Evolutionary conservation across 2,888 invertebrate genomes (phyloP), one percentile per base, ranked within the genome.

Genomic region (Myopa testacea): DNA sequence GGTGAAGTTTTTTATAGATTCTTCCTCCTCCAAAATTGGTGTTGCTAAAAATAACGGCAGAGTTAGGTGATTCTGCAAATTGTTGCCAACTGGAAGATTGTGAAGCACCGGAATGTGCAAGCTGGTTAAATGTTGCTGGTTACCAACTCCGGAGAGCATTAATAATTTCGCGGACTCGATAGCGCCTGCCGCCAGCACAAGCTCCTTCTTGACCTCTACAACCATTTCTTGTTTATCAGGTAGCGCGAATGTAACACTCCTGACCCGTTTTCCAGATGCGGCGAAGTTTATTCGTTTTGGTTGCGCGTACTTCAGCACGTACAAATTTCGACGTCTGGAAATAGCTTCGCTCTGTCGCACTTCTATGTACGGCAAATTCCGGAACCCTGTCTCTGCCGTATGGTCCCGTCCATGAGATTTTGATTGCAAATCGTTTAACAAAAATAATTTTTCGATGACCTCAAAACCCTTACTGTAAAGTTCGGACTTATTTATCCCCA

Each of bases 41-140:
- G 92, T 88, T 34, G 85, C 81, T 14, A 87, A 63, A 26, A 86
- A 83, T 0, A 88, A 6, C 4, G 85, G 84, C 2, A 93, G 90
- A 0, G 93, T 92, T 34, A 94, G 92, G 86, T 96, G 96, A 85
- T 96, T 96, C 87, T 95, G 95, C 1, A 96, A 90, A 85, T 96
- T 94, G 81, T 93, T 91, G 3, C 94, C 94, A 0, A 95, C 94
- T 0, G 77, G 78, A 5, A 86, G 75, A 69, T 84, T 77, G 12
- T 82, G 78, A 0, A 85, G 26, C 0, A 85, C 71, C 0, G 83
- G 81, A 34, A 87, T 84, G 0, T 81, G 77, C 0, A 84, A 26
- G 34, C 82, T 71, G 34, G 80, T 62, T 1, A 87, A 75, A 52
- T 84, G 82, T 0, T 79, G 34, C 40, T 76, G 67, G 0, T 83